These are phyloP conservation scores for Ctenodactylus gundi DNA, from an alignment of 2,113 vertebrate species.

Conservation along the genomic window DNA sequence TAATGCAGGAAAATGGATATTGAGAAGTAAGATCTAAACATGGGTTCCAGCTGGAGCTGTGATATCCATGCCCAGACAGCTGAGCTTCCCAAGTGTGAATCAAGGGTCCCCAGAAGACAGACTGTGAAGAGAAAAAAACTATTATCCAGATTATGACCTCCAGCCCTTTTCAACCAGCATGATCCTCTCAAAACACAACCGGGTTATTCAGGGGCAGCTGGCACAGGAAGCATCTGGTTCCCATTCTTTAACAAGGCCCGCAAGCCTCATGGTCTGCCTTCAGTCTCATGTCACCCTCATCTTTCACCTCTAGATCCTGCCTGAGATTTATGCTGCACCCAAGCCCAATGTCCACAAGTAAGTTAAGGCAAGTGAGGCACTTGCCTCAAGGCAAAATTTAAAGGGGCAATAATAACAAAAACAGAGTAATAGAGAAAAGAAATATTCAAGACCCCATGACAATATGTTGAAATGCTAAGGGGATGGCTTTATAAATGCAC, in stretches of 20 bases:
- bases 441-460: background rate
- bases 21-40: background rate
- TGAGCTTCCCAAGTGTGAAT: background rate
- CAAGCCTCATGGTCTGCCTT: background rate
- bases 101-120: background rate
- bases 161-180: background rate
- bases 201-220: background rate
- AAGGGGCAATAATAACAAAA: background rate
- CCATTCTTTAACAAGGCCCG: background rate
- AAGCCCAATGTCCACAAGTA: background rate
- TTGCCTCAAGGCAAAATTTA: background rate
- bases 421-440: background rate
- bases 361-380: background rate
- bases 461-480: background rate
- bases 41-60: background rate
- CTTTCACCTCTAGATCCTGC: background rate
- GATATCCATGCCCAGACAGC: background rate
- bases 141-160: background rate
- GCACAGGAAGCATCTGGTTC: background rate
- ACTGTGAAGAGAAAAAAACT: background rate
- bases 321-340: background rate
- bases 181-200: background rate
- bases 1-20: background rate
- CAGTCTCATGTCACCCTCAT: background rate
- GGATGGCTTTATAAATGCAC: background rate